Evolutionary conservation across 2,888 invertebrate genomes (phyloP).

Genomic region (Bombyx huttoni): DNA sequence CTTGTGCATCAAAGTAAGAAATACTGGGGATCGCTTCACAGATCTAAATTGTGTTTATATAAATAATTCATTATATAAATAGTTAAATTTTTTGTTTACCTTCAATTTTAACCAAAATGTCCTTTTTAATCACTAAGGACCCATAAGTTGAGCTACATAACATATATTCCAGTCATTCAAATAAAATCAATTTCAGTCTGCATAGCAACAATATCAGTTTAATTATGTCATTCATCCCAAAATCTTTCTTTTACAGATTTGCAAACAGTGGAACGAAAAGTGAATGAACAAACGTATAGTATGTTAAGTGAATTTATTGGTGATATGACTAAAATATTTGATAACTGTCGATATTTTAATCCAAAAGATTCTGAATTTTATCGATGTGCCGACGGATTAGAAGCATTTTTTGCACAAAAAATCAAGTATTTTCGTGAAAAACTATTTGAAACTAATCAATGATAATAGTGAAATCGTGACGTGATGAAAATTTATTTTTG

Average conservation of each 20-base stretch:
- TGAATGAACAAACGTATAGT: conserved; percentile 86
- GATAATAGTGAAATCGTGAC: conserved; percentile 51
- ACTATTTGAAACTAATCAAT: conserved; percentile 76
- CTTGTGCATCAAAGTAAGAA: no score
- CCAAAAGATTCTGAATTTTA: conserved; percentile 96
- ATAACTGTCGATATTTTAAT: conserved; percentile 98
- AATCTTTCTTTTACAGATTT: conserved; percentile 78
- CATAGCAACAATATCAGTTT: no score
- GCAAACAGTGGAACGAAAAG: conserved; percentile 90
- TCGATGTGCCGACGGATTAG: conserved; percentile 95
- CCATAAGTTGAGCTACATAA: no score
- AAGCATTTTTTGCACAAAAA: conserved; percentile 95
- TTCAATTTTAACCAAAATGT: no score
- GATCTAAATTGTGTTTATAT: no score
- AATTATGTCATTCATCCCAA: no score
- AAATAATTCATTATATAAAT: no score
- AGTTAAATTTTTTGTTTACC: no score
- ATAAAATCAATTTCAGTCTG: no score
- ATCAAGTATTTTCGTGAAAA: conserved; percentile 90
- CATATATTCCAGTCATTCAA: no score
- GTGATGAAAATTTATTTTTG: conserved; percentile 17
- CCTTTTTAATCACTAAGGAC: no score
- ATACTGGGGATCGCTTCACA: no score
- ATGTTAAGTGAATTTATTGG: conserved; percentile 95
- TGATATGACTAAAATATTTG: conserved; percentile 98